Evolutionary conservation across 2,797 vertebrate species (phyloP).

Genomic region (Bradypodion ventrale): DNA sequence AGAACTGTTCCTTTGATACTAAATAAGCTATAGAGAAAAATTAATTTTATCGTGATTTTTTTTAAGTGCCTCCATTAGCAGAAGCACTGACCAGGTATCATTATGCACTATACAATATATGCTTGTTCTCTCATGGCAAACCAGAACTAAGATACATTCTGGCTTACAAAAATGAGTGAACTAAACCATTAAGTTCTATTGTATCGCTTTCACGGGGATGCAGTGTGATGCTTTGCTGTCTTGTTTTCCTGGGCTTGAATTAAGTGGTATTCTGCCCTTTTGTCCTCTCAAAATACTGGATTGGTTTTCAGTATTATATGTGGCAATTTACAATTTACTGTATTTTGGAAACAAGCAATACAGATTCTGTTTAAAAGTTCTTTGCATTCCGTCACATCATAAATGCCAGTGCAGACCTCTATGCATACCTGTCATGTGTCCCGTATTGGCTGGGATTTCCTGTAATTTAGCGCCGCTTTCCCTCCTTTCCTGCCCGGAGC

Average conservation of each 20-base stretch:
- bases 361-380: neutral
- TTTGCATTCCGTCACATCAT: neutral
- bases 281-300: neutral
- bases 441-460: too few species aligned
- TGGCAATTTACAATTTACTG: neutral
- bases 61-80: too few species aligned
- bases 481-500: too few species aligned
- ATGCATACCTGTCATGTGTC: too few species aligned
- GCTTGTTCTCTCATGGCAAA: too few species aligned
- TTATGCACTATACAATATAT: too few species aligned
- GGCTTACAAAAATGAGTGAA: neutral
- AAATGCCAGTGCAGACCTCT: neutral
- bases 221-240: neutral
- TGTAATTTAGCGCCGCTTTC: too few species aligned
- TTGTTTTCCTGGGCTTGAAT: neutral
- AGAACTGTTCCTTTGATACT: too few species aligned
- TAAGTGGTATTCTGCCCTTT: neutral
- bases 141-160: too few species aligned
- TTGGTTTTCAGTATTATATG: neutral
- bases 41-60: too few species aligned
- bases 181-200: neutral
- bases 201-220: neutral
- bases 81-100: too few species aligned
- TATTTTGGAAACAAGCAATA: neutral
- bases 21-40: too few species aligned